Base-by-base conservation (phyloP, 2,888 invertebrate genomes). In the Enoplolaimus lenunculus region DNA sequence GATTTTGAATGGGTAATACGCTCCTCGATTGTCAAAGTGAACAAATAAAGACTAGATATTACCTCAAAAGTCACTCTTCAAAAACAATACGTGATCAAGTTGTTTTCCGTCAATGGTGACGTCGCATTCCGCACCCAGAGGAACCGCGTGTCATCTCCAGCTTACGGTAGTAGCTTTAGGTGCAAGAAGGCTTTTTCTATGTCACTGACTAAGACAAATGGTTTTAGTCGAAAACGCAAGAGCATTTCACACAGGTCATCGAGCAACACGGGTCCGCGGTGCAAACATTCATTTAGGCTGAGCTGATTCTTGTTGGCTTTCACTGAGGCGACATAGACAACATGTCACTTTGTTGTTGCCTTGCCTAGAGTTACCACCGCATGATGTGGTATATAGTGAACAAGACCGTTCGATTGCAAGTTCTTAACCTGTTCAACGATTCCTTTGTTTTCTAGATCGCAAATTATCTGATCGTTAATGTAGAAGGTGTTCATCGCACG, bases 251-350 rank as follows among this genome's bases (percentile, higher is more conserved):
- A 29, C 1, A 73, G 21, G 21, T 74, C 70, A 1, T 70, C 71
- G 1, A 73, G 60, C 2, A 71, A 16, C 0, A 72, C 70, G 30
- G 73, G 73, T 16, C 71, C 73, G 3, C 72, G 60, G 26, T 68
- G 34, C 3, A 74, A 67, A 64, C 72, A 74, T 29, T 74, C 72
- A 62, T 74, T 74, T 1, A 74, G 34, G 7, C 26, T 29, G 7
- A 7, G 28, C 13, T 29, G 26, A 60, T 13, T 60, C 57, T 1
- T 29, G 1, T 3, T 2, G 7, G 57, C 2, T 1, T 72, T 66
- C 0, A 73, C 68, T 1, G 72, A 72, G 3, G 72, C 77, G 71
- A 77, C 76, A 65, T 71, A 77, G 3, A 77, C 76, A 28, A 74
- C 65, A 2, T 74, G 34, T 3, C 76, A 31, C 66, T 77, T 77